Conservation (phyloP, 2,797 vertebrate genomes). For the Gymnoscopelus braueri region DNA sequence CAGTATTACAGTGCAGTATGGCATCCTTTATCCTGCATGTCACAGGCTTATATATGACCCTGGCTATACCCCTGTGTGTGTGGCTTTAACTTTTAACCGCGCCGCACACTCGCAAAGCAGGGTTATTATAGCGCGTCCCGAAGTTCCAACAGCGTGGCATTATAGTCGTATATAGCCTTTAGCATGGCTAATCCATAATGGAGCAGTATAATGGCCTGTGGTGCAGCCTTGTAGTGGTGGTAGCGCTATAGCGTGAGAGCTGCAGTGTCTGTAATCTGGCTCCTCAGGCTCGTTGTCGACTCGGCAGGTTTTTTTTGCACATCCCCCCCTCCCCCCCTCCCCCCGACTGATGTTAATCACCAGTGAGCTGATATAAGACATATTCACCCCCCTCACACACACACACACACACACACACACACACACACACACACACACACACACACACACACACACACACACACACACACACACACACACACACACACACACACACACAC, state of each 20-base stretch:
- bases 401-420: not conserved
- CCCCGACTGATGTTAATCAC: slow-evolving; percentile 64
- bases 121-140: slow-evolving; percentile 34
- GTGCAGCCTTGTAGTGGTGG: slow-evolving; percentile 25
- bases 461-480: too few species aligned
- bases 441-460: too few species aligned
- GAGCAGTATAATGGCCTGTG: slow-evolving; percentile 35
- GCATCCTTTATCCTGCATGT: slow-evolving; percentile 71
- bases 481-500: too few species aligned
- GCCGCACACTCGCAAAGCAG: slow-evolving; percentile 45
- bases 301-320: slow-evolving; percentile 54
- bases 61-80: slow-evolving; percentile 29
- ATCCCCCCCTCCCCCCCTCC: too few species aligned
- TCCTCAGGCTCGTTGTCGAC: slow-evolving; percentile 52
- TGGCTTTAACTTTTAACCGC: slow-evolving; percentile 42
- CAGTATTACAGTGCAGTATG: slow-evolving; percentile 42
- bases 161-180: slow-evolving; percentile 31
- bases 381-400: slow-evolving; percentile 40
- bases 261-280: slow-evolving; percentile 64
- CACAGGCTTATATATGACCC: slow-evolving; percentile 68
- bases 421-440: too few species aligned
- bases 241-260: slow-evolving; percentile 24
- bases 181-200: slow-evolving; percentile 54
- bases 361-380: slow-evolving; percentile 52
- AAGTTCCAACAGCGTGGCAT: slow-evolving; percentile 4